Percentiles rank a stretch among this genome's conserved stretches.
Conservation (phyloP, 2,797 vertebrate genomes). For the Pseudomugil gertrudae region DNA sequence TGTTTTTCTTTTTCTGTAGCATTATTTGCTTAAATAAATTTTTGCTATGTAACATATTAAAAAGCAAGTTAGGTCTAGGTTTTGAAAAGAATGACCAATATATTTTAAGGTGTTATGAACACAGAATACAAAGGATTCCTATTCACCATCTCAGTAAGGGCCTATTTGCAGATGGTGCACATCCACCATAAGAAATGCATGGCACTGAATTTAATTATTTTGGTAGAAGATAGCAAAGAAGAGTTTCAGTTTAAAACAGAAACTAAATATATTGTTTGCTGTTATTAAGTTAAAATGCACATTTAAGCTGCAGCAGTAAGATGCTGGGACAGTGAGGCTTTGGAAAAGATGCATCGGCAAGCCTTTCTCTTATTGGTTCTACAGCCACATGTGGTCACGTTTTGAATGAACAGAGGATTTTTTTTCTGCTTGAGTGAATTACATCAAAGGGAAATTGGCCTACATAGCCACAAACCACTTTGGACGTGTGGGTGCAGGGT, state of each 20-base stretch:
- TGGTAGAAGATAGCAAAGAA: conserved; percentile 18
- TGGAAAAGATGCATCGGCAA: conserved; percentile 30
- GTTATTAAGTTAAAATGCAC: conserved; percentile 37
- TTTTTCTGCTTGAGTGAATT: conserved; percentile 62
- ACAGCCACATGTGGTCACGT: conserved; percentile 43
- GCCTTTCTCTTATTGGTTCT: conserved; percentile 20
- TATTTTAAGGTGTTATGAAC: conserved; percentile 6
- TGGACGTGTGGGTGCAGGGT: conserved; percentile 28
- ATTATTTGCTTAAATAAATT: neutral
- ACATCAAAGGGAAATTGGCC: conserved; percentile 62
- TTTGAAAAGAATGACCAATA: neutral
- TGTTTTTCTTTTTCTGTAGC: neutral
- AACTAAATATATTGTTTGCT: conserved; percentile 32
- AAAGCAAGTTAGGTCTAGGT: conserved; percentile 7
- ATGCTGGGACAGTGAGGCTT: conserved; percentile 15
- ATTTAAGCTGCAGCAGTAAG: conserved; percentile 3
- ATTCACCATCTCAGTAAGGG: conserved; percentile 6
- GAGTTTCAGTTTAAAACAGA: conserved; percentile 39
- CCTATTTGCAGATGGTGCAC: conserved; percentile 47
- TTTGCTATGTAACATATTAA: neutral
- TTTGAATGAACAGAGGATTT: conserved; percentile 13
- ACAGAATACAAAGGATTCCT: conserved; percentile 16
- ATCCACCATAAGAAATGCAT: conserved; percentile 31
- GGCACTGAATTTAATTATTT: conserved; percentile 32
- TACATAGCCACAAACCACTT: conserved; percentile 54